phyloP scores from a whole-genome alignment of 2,888 invertebrate genomes.

The Cerceris rybyensis region DNA sequence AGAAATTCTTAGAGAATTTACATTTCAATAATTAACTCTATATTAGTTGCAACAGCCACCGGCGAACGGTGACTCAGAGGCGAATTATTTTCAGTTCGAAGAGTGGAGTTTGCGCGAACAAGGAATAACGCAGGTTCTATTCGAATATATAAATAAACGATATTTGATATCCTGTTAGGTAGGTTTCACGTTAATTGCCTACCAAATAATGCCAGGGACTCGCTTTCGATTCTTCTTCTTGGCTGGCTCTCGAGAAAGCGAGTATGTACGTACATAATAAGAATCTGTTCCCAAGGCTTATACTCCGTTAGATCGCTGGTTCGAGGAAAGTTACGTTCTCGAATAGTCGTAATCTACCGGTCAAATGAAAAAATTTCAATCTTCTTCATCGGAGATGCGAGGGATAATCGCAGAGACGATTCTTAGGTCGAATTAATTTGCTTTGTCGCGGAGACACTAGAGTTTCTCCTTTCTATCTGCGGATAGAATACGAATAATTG shows the following conservation, averaged over 20 bases:
- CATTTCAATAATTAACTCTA: too few relatives aligned
- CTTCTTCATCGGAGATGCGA: not conserved
- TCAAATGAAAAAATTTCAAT: conserved; percentile 2
- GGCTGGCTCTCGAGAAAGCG: conserved; percentile 32
- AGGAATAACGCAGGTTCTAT: conserved; percentile 6
- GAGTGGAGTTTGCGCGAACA: not conserved
- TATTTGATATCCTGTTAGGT: conserved; percentile 46
- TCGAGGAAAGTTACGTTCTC: conserved; percentile 40
- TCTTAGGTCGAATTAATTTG: not conserved
- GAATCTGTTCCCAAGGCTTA: conserved; percentile 35
- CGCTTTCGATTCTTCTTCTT: conserved; percentile 42
- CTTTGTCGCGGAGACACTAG: too few relatives aligned
- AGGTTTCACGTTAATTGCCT: conserved; percentile 53
- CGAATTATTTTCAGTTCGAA: not conserved
- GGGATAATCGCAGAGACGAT: not conserved
- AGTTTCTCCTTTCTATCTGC: too few relatives aligned
- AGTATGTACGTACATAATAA: conserved; percentile 27
- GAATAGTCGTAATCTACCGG: conserved; percentile 26
- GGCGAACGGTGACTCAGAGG: not conserved
- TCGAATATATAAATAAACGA: conserved; percentile 28
- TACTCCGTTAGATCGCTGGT: conserved; percentile 33
- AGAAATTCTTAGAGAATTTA: too few relatives aligned
- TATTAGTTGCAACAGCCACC: too few relatives aligned
- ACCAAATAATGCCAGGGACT: conserved; percentile 42
- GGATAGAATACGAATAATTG: too few relatives aligned